Percentiles rank a stretch among this genome's conserved stretches.
Conservation (phyloP, 35 echinoderm and acorn worm genomes). For the Eucidaris tribuloides region DNA sequence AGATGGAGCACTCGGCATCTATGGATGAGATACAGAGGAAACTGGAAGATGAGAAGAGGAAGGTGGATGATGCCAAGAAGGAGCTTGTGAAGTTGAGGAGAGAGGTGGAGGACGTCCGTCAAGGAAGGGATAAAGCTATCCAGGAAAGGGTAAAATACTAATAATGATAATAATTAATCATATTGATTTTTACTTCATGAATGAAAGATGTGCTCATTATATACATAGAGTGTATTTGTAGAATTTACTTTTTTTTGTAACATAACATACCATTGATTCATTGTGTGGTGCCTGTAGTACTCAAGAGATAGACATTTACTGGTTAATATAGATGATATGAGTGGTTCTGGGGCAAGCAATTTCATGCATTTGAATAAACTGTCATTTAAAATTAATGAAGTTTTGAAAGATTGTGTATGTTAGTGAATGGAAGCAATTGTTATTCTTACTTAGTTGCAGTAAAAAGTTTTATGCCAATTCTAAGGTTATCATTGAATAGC, state of each 20-base stretch:
- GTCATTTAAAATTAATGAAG: too few species aligned
- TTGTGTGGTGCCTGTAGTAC: neutral
- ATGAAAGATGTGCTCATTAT: neutral
- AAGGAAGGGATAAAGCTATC: neutral
- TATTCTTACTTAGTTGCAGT: too few species aligned
- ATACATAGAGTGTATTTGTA: neutral
- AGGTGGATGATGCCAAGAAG: neutral
- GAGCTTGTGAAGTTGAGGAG: neutral
- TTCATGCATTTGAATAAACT: too few species aligned
- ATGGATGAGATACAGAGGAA: conserved; percentile 8
- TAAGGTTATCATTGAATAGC: too few species aligned
- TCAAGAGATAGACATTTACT: neutral
- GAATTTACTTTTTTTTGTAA: neutral
- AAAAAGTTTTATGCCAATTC: too few species aligned
- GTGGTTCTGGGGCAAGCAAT: too few species aligned
- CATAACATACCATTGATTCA: neutral
- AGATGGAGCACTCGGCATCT: conserved; percentile 13
- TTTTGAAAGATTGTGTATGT: too few species aligned
- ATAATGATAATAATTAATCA: neutral
- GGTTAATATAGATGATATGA: too few species aligned
- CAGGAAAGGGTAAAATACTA: conserved; percentile 27
- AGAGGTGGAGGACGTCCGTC: conserved; percentile 20
- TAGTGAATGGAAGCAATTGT: too few species aligned
- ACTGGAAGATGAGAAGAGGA: conserved; percentile 5
- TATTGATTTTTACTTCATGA: neutral